Percentiles rank a stretch among this genome's conserved stretches.
Evolutionary conservation across 2,888 invertebrate species (phyloP).

Genomic region (Philereme transversata): DNA sequence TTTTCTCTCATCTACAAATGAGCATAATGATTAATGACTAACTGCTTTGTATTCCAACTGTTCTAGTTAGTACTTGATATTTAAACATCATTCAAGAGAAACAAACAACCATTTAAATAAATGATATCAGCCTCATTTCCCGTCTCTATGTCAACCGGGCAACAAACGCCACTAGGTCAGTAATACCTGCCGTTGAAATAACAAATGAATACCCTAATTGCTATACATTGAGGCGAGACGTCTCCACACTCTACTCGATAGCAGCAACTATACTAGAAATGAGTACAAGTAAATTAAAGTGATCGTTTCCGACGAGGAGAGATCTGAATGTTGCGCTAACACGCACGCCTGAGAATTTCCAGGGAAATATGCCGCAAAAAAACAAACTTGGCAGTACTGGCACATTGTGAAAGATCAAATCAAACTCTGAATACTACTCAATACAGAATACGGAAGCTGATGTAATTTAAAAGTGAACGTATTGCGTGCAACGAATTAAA

Average conservation of each 20-base stretch:
- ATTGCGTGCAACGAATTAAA: constrained; percentile 50
- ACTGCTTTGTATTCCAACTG: constrained; percentile 2
- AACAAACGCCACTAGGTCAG: constrained; percentile 55
- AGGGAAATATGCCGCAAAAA: constrained; percentile 66
- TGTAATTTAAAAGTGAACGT: constrained; percentile 65
- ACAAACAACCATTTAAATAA: constrained; percentile 30
- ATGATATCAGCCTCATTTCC: constrained; percentile 33
- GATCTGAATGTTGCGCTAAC: constrained; percentile 48
- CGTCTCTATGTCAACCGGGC: constrained; percentile 51
- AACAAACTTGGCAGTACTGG: constrained; percentile 37
- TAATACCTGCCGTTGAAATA: constrained; percentile 25
- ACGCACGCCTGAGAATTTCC: constrained; percentile 70
- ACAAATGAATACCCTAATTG: constrained; percentile 32
- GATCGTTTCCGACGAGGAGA: constrained; percentile 52
- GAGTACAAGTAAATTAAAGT: constrained; percentile 40
- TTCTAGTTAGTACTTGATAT: constrained; percentile 5
- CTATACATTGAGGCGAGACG: constrained; percentile 43
- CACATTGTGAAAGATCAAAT: constrained; percentile 49
- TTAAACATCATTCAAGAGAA: constrained; percentile 7
- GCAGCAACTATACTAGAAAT: constrained; percentile 43
- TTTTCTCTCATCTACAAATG: not conserved
- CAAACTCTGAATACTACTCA: constrained; percentile 42
- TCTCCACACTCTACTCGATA: constrained; percentile 17
- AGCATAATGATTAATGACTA: not conserved
- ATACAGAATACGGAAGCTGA: constrained; percentile 58